Conservation (phyloP, 2,797 vertebrate species). For the Amniataba percoides region DNA sequence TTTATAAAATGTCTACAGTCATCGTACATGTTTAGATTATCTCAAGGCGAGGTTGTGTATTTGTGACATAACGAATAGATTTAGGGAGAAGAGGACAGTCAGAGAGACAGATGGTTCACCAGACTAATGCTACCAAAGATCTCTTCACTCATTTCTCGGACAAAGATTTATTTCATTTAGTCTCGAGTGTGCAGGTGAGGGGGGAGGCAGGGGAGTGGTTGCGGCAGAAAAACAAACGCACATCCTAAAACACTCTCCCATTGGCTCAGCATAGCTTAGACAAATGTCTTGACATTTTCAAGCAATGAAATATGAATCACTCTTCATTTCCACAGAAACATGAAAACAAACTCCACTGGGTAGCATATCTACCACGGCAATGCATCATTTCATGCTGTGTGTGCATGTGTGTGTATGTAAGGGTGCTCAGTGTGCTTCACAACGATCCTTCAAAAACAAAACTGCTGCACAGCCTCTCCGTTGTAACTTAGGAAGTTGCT, state of each 20-base stretch:
- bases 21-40: neutral
- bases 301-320: conserved; percentile 60
- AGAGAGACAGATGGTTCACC: neutral
- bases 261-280: conserved; percentile 31
- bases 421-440: neutral
- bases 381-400: conserved; percentile 29
- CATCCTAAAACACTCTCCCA: conserved; percentile 23
- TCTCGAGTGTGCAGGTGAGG: conserved; percentile 23
- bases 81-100: neutral
- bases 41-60: neutral
- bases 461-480: neutral
- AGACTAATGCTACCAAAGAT: neutral
- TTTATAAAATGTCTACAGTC: conserved; percentile 21
- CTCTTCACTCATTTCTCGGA: neutral
- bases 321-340: conserved; percentile 53
- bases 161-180: conserved; percentile 11
- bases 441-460: conserved; percentile 8
- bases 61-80: neutral
- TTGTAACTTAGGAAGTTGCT: conserved; percentile 15
- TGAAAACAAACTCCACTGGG: conserved; percentile 45
- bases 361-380: conserved; percentile 23
- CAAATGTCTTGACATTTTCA: conserved; percentile 65
- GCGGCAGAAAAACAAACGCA: conserved; percentile 44
- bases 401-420: neutral
- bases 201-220: neutral